Percentiles rank a stretch among this genome's conserved stretches.
phyloP scores from a whole-genome alignment of 92 coral and sea anemone species.

The Parazoanthus darwini region DNA sequence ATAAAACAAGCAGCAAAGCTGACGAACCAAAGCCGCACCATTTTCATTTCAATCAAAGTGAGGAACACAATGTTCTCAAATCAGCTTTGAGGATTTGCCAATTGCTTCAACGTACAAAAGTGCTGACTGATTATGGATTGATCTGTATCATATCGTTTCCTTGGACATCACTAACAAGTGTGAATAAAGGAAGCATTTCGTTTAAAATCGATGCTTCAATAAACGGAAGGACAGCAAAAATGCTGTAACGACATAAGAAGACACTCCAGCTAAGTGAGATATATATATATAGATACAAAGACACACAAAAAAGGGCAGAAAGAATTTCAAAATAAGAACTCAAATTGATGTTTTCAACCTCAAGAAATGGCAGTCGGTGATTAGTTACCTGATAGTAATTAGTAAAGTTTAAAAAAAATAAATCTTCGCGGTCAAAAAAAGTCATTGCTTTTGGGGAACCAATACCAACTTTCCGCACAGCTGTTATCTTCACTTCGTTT shows the following conservation, averaged over 20 bases:
- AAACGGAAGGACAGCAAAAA: no score
- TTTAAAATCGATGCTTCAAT: background rate
- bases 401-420: background rate
- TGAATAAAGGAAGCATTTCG: background rate
- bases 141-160: no score
- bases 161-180: background rate
- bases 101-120: background rate
- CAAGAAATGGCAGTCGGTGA: background rate
- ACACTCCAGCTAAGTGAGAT: background rate
- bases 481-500: background rate
- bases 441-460: no score
- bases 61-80: background rate
- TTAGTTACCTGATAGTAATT: background rate
- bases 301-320: background rate
- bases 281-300: no score
- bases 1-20: background rate
- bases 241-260: background rate
- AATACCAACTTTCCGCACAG: background rate
- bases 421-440: background rate
- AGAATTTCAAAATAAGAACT: background rate
- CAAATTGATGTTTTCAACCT: background rate
- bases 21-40: background rate
- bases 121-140: background rate
- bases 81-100: no score
- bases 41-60: no score